Evolutionary conservation across 2,888 invertebrate genomes (phyloP).

Genomic region (Erebia ligea): DNA sequence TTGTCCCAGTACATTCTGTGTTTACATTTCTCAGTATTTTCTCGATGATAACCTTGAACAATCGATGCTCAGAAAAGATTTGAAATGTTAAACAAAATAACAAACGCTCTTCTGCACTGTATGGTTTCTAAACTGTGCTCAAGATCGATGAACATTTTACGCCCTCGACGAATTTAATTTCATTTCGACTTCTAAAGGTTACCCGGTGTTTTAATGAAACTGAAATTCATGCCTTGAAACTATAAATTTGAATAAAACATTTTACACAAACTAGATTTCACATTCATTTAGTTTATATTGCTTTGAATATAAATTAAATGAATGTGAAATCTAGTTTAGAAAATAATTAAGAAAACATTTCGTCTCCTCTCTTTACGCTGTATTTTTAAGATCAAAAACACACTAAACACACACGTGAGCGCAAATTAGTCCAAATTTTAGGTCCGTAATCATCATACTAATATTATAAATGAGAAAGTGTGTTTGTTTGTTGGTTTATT

Average conservation of each 20-base stretch:
- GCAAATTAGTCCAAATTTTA: too few relatives aligned
- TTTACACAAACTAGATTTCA: not conserved
- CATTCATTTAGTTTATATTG: not conserved
- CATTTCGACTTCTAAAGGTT: slow-evolving; percentile 29
- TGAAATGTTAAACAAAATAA: not conserved
- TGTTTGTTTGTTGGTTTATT: too few relatives aligned
- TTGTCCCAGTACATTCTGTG: too few relatives aligned
- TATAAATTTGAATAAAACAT: not conserved
- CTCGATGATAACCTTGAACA: too few relatives aligned
- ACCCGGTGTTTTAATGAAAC: slow-evolving; percentile 23
- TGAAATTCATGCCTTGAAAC: slow-evolving; percentile 5
- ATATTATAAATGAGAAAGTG: too few relatives aligned
- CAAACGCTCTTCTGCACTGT: not conserved
- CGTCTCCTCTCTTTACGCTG: too few relatives aligned
- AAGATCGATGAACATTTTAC: slow-evolving; percentile 48
- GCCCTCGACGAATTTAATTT: slow-evolving; percentile 31
- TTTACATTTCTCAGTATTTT: too few relatives aligned
- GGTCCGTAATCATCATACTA: too few relatives aligned
- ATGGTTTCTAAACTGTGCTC: not conserved
- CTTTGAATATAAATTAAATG: not conserved
- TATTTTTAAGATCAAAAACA: too few relatives aligned
- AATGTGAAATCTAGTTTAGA: not conserved
- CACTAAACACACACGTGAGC: too few relatives aligned
- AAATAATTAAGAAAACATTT: not conserved
- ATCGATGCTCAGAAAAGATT: too few relatives aligned